Conservation (phyloP, 2,888 invertebrate species). For the Heliconius erato region DNA sequence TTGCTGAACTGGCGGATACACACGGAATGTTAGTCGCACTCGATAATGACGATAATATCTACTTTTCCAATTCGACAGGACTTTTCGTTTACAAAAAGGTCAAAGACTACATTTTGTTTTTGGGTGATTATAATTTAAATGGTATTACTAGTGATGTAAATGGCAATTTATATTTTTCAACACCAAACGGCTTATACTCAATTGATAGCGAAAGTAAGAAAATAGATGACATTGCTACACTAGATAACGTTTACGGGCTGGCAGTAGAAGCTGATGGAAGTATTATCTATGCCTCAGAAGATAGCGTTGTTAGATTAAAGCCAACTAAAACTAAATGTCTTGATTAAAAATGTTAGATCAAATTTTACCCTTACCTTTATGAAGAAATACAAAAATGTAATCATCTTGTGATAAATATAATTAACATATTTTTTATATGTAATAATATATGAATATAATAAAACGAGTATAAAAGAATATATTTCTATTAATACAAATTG, state of each 20-base stretch:
- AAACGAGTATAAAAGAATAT: no score
- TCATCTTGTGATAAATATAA: background rate
- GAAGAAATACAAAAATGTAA: background rate
- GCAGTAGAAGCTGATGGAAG: conserved; percentile 55
- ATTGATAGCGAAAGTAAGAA: conserved; percentile 51
- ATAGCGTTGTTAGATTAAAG: conserved; percentile 52
- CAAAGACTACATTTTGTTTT: conserved; percentile 39
- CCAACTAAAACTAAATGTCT: conserved; percentile 49
- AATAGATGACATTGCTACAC: conserved; percentile 46
- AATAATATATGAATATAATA: background rate
- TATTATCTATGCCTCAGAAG: conserved; percentile 53
- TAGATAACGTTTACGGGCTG: conserved; percentile 52
- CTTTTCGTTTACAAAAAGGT: conserved; percentile 47
- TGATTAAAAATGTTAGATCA: background rate
- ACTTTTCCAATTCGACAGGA: conserved; percentile 58
- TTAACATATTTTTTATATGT: background rate
- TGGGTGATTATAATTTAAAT: conserved; percentile 56
- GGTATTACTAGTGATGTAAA: conserved; percentile 55
- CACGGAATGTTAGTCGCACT: conserved; percentile 54
- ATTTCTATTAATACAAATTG: no score
- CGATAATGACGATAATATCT: conserved; percentile 54
- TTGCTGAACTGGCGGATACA: conserved; percentile 53
- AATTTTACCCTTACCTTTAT: background rate
- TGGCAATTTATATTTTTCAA: conserved; percentile 59
- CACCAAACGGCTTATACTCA: conserved; percentile 55